Evolutionary conservation across 2,113 vertebrate genomes (phyloP).

Genomic region (Sylvietta virens): DNA sequence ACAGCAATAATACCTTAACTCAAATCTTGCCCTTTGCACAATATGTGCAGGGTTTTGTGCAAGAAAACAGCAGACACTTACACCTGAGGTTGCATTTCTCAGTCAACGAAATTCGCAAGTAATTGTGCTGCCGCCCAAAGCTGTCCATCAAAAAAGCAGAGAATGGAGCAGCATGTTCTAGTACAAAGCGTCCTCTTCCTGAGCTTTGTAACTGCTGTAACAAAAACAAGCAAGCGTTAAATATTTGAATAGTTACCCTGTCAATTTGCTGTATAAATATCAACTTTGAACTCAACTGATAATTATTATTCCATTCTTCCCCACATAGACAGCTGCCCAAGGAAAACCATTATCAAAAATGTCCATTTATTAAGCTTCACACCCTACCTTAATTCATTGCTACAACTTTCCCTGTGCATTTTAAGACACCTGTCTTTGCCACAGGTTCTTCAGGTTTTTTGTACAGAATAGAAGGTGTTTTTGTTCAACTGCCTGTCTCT

Average conservation of each 20-base stretch:
- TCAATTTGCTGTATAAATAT: background rate
- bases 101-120: conserved; percentile 93
- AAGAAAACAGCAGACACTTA: conserved; percentile 69
- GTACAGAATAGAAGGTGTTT: background rate
- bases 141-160: conserved; percentile 88
- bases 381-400: background rate
- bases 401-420: background rate
- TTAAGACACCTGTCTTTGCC: background rate
- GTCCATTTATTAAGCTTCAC: background rate
- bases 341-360: background rate
- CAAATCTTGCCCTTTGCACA: background rate
- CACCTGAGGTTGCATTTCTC: conserved; percentile 98
- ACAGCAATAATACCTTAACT: background rate
- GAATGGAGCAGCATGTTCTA: conserved; percentile 73
- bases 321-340: background rate
- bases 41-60: background rate
- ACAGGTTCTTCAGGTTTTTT: background rate
- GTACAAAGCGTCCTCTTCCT: conserved; percentile 57
- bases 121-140: conserved; percentile 89
- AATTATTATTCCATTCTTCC: background rate
- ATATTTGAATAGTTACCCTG: background rate
- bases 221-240: background rate
- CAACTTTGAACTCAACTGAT: background rate
- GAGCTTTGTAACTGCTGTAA: conserved; percentile 62
- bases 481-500: background rate